Base-by-base conservation (phyloP, 2,113 vertebrate genomes). In the Sceloporus undulatus region DNA sequence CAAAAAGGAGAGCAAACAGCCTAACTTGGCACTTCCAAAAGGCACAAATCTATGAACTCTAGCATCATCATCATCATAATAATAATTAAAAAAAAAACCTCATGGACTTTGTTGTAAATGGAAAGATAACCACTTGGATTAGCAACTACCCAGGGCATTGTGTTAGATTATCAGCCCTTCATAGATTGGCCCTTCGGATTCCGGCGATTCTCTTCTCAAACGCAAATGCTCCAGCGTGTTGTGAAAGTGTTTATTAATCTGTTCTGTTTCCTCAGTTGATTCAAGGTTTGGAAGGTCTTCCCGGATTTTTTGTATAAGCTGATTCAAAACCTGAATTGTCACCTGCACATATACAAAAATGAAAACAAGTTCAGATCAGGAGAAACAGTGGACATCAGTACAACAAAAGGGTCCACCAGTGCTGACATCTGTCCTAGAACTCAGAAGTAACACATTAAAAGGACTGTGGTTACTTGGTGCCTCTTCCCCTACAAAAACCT, bases 231-330 rank as follows among this genome's bases (percentile, higher is more conserved):
- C 98, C 98, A 99, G 97, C 48, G 99, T 99, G 94, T 99, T 99
- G 91, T 98, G 98, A 96, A 99, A 99, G 94, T 99, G 99, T 97
- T 99, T 99, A 97, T 99, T 99, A 94, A 99, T 99, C 95, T 99
- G 99, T 95, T 99, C 99, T 0, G 98, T 99, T 95, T 99, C 99
- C 95, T 99, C 99, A 77, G 98, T 98, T 52, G 98, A 98, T 92
- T 99, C 99, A 71, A 99, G 97, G 95, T 98, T 99, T 71, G 99
- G 99, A 42, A 99, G 97, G 92, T 99, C 99, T 96, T 99, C 99
- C 92, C 98, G 96, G 96, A 99, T 99, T 96, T 99, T 99, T 94
- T 99, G 99, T 96, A 99, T 98, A 89, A 99, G 98, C 93, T 99
- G 99, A 95, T 99, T 99, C 95, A 99, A 97, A 92, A 99, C 98